phyloP scores from a whole-genome alignment of 2,113 vertebrate species.

The Ploceus nigricollis region DNA sequence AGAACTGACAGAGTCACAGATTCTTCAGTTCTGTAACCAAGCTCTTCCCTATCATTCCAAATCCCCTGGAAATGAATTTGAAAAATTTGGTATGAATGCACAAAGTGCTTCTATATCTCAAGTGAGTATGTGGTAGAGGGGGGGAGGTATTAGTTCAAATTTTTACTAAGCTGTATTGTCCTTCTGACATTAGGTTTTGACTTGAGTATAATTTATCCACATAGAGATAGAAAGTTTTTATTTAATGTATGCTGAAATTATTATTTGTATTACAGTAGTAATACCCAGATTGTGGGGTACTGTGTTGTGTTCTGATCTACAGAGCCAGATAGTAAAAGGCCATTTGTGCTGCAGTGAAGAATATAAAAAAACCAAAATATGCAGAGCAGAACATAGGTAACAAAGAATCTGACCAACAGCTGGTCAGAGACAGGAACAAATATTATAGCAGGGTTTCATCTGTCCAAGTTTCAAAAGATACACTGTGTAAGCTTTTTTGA shows the following conservation, averaged over 20 bases:
- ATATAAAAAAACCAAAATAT: background rate
- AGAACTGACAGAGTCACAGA: background rate
- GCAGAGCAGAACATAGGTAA: background rate
- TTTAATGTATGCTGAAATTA: background rate
- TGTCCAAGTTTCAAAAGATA: background rate
- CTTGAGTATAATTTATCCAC: background rate
- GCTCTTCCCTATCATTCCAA: background rate
- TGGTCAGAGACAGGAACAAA: background rate
- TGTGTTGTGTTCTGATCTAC: background rate
- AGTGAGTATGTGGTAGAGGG: rapidly evolving
- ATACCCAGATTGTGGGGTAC: background rate
- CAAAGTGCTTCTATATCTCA: background rate
- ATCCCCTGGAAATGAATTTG: background rate
- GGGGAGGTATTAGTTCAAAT: background rate
- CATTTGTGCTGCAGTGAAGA: background rate
- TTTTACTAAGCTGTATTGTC: background rate
- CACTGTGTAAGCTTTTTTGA: background rate
- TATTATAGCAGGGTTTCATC: background rate
- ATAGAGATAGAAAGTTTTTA: background rate
- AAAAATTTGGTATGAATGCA: background rate
- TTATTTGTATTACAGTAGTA: background rate
- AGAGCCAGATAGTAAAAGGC: background rate
- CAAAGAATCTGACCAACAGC: background rate
- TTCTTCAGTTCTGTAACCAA: background rate
- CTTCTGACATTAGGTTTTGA: background rate